Percentiles rank a stretch among this genome's conserved stretches.
Evolutionary conservation across 1,140 invertebrate genomes (phyloP).

Genomic region (Chelonus insularis): DNA sequence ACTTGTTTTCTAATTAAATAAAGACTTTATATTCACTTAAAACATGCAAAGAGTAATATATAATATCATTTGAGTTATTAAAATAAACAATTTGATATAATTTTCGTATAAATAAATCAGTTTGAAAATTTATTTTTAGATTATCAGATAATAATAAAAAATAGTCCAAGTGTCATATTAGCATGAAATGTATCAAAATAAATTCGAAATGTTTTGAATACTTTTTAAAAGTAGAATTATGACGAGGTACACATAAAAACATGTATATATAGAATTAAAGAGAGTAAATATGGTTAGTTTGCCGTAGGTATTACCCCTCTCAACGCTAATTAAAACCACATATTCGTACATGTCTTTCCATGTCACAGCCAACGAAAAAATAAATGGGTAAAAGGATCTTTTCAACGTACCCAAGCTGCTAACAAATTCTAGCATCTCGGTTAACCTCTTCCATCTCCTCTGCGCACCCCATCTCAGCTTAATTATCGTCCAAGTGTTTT

Average conservation of each 20-base stretch:
- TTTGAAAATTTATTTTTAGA: too few species aligned
- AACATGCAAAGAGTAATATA: too few species aligned
- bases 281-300: not conserved
- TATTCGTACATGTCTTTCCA: conserved; percentile 10
- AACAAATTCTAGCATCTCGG: conserved; percentile 23
- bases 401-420: conserved; percentile 24
- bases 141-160: too few species aligned
- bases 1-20: too few species aligned
- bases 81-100: too few species aligned
- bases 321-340: conserved; percentile 20
- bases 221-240: too few species aligned
- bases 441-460: conserved; percentile 12
- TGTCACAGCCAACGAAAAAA: conserved; percentile 20
- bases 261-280: not conserved
- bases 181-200: too few species aligned
- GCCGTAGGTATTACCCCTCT: conserved; percentile 8
- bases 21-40: too few species aligned
- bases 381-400: conserved; percentile 32
- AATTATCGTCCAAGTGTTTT: conserved; percentile 60
- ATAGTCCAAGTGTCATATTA: too few species aligned
- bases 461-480: conserved; percentile 28
- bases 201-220: too few species aligned
- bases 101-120: too few species aligned
- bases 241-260: not conserved
- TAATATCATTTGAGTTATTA: too few species aligned